Evolutionary conservation across 2,888 invertebrate genomes (phyloP), one percentile per base, ranked within the genome.

Genomic region (Tetropium fuscum): DNA sequence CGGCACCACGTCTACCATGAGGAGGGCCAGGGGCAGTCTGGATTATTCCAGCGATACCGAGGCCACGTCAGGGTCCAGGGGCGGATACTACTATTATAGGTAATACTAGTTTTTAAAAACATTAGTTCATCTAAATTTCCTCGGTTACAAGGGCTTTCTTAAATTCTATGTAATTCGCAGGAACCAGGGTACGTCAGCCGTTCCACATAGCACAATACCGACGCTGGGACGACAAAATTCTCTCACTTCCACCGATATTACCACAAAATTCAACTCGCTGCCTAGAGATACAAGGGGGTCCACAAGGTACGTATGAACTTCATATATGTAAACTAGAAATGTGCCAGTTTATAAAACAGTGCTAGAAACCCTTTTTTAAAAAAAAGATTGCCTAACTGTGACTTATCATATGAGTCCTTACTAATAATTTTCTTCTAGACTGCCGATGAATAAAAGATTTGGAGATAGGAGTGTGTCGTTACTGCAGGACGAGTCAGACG

Each of bases 11-110:
- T 81, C 83, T 15, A 87, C 92, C 3, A 83, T 92, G 61, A 86
- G 93, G 73, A 87, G 94, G 65, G 90, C 92, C 73, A 85, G 93
- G 71, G 85, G 86, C 22, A 92, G 91, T 67, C 83, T 97, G 78
- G 95, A 95, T 82, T 95, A 95, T 81, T 96, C 96, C 16, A 97
- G 97, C 45, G 97, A 97, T 78, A 97, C 97, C 0, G 97, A 98
- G 84, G 93, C 94, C n/a, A 93, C 93, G 0, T 91, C 91, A 62
- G 92, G 92, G 3, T 88, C 91, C 8, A 85, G 90, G 68, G 90
- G 92, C 48, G 92, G 87, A 66, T 90, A 90, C 75, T 90, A 93
- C 77, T 93, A 93, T 80, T 87, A 82, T 62, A 85, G 81, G 81
- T 81, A 69, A 34, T 13, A 69, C 55, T 51, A 20, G 45, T 32